These are phyloP conservation scores for Drosophila erecta DNA, from an alignment of 1,140 invertebrate genomes.

Conservation along the genomic window DNA sequence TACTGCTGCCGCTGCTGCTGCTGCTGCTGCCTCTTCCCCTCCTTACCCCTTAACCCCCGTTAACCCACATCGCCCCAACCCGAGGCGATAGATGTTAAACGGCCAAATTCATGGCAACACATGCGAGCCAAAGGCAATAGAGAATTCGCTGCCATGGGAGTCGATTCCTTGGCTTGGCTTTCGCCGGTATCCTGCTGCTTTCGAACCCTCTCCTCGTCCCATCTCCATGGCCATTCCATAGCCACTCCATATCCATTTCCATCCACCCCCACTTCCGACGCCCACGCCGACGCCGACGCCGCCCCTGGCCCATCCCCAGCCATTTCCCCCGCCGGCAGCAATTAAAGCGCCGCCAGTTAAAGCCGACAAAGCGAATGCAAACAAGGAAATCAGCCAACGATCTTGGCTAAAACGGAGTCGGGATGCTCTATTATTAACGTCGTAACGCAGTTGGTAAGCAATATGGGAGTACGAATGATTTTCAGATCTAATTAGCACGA, in stretches of 20 bases:
- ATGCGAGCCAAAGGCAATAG: slow-evolving; percentile 53
- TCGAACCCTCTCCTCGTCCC: neutral
- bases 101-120: slow-evolving; percentile 80
- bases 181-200: slow-evolving; percentile 24
- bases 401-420: neutral
- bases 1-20: slow-evolving; percentile 7
- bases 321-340: slow-evolving; percentile 25
- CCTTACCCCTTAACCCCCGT: neutral
- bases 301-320: neutral
- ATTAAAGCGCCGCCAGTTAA: slow-evolving; percentile 52
- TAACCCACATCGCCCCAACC: slow-evolving; percentile 18
- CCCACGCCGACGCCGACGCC: neutral
- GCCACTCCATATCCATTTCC: no score
- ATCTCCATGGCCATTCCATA: no score
- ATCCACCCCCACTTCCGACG: no score
- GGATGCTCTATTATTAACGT: slow-evolving; percentile 12
- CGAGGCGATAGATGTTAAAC: slow-evolving; percentile 77
- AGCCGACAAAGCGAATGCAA: slow-evolving; percentile 50
- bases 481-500: no score
- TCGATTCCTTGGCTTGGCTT: slow-evolving; percentile 37
- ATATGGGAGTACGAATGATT: no score
- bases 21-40: neutral
- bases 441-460: no score
- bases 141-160: slow-evolving; percentile 19
- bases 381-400: slow-evolving; percentile 17